Evolutionary conservation across 1,140 invertebrate species (phyloP).

Genomic region (Bacillus rossius): DNA sequence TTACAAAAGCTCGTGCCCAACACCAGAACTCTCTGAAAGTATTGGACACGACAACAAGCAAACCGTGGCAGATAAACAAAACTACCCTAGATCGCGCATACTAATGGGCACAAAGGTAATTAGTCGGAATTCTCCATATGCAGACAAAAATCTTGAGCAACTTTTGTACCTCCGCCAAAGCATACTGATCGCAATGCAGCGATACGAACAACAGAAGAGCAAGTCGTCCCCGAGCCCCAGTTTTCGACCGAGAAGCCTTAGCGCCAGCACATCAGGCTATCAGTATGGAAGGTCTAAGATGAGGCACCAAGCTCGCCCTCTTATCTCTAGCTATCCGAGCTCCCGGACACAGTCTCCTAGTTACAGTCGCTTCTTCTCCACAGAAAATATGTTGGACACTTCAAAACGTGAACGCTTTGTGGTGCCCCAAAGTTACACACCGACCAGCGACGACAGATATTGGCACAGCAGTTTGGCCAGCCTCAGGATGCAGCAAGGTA

Average conservation of each 20-base stretch:
- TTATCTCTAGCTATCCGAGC: constrained; percentile 25
- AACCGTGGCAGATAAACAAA: constrained; percentile 15
- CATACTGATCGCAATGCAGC: constrained; percentile 34
- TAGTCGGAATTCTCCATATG: constrained; percentile 20
- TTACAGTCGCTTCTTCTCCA: constrained; percentile 16
- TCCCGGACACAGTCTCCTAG: constrained; percentile 27
- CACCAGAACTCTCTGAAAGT: constrained; percentile 37
- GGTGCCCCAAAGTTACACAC: constrained; percentile 29
- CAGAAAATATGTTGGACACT: constrained; percentile 39
- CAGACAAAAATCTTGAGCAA: constrained; percentile 34
- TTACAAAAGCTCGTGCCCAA: constrained; percentile 43
- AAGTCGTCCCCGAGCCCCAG: background rate
- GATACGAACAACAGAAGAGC: constrained; percentile 24
- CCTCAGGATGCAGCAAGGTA: constrained; percentile 31
- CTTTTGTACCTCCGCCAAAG: constrained; percentile 35
- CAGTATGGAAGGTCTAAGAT: constrained; percentile 20
- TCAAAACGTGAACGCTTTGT: constrained; percentile 37
- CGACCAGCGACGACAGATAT: constrained; percentile 36
- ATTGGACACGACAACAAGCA: constrained; percentile 10
- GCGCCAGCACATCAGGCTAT: constrained; percentile 17
- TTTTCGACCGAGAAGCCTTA: constrained; percentile 20
- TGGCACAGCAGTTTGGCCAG: constrained; percentile 28
- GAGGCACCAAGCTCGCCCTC: constrained; percentile 18
- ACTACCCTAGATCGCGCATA: constrained; percentile 33
- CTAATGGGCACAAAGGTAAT: constrained; percentile 40